These are phyloP conservation scores for Chiridota heheva DNA, from an alignment of 35 echinoderm and acorn worm genomes.

Conservation along the genomic window DNA sequence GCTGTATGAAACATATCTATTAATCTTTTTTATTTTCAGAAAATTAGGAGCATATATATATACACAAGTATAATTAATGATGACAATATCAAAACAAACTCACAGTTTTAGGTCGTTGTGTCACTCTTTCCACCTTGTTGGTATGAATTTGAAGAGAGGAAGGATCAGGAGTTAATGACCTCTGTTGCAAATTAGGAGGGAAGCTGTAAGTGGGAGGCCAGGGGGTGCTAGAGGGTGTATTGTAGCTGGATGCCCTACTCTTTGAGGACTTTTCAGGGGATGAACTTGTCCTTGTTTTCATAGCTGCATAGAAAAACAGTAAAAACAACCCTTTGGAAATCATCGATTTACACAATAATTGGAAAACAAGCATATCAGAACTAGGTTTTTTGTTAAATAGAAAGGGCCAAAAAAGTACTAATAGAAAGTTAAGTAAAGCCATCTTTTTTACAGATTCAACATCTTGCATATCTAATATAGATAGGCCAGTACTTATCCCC, in stretches of 20 bases:
- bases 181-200: slow-evolving; percentile 82
- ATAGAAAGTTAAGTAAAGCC: slow-evolving; percentile 11
- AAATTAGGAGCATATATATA: background rate
- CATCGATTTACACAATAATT: too few relatives aligned
- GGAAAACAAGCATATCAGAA: background rate
- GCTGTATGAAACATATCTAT: background rate
- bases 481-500: too few relatives aligned
- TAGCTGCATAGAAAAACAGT: slow-evolving; percentile 52
- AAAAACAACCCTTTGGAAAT: background rate
- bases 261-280: slow-evolving; percentile 46
- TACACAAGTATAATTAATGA: background rate
- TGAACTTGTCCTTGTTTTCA: slow-evolving; percentile 59
- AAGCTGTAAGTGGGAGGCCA: slow-evolving; percentile 63
- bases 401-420: background rate
- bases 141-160: slow-evolving; percentile 48
- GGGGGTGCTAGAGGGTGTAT: slow-evolving; percentile 28
- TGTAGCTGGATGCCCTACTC: slow-evolving; percentile 46
- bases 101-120: slow-evolving; percentile 91
- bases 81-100: slow-evolving; percentile 30
- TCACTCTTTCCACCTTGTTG: slow-evolving; percentile 59
- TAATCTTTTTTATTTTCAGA: background rate
- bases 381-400: background rate
- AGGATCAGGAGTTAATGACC: slow-evolving; percentile 92
- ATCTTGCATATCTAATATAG: background rate
- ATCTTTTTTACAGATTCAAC: slow-evolving; percentile 8